A percentile compares a stretch with the other conserved stretches of the same genome.
Conservation (phyloP, 2,888 invertebrate species). For the Philopedon plagiatum region DNA sequence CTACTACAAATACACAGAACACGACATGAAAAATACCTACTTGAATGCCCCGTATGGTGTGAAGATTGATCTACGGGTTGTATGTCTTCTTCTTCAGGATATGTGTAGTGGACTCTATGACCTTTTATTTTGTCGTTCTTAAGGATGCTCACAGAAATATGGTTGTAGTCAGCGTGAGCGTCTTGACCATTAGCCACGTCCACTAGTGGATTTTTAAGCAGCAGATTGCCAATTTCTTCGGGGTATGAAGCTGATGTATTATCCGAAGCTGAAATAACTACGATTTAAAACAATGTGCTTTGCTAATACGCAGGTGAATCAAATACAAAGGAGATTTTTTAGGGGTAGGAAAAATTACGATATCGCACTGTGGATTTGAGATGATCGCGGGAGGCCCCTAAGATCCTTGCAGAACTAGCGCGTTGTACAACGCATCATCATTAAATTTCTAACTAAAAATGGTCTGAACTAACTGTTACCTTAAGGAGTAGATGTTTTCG, state of each 20-base stretch:
- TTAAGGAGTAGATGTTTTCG: too few relatives aligned
- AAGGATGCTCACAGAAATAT: slow-evolving; percentile 67
- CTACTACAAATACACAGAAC: slow-evolving; percentile 13
- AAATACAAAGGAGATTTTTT: too few relatives aligned
- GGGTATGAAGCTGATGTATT: slow-evolving; percentile 72
- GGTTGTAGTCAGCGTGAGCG: slow-evolving; percentile 69
- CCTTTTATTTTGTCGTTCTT: slow-evolving; percentile 65
- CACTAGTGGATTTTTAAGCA: slow-evolving; percentile 73
- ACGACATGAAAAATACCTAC: slow-evolving; percentile 45
- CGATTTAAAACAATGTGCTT: slow-evolving; percentile 29
- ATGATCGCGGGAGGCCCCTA: too few relatives aligned
- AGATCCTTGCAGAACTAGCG: too few relatives aligned
- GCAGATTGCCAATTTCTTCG: slow-evolving; percentile 71
- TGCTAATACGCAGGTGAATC: slow-evolving; percentile 4
- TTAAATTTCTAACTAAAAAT: too few relatives aligned
- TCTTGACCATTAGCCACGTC: slow-evolving; percentile 72
- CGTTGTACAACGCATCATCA: too few relatives aligned
- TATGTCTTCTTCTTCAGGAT: slow-evolving; percentile 64
- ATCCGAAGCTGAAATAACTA: slow-evolving; percentile 71
- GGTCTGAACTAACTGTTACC: too few relatives aligned
- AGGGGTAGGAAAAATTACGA: too few relatives aligned
- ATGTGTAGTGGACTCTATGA: slow-evolving; percentile 57
- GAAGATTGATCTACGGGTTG: slow-evolving; percentile 35
- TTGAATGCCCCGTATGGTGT: slow-evolving; percentile 48
- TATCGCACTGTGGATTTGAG: too few relatives aligned